Evolutionary conservation across 2,797 vertebrate species (phyloP), one percentile per base, ranked within the genome.

Genomic region (Mionectes olivaceus): DNA sequence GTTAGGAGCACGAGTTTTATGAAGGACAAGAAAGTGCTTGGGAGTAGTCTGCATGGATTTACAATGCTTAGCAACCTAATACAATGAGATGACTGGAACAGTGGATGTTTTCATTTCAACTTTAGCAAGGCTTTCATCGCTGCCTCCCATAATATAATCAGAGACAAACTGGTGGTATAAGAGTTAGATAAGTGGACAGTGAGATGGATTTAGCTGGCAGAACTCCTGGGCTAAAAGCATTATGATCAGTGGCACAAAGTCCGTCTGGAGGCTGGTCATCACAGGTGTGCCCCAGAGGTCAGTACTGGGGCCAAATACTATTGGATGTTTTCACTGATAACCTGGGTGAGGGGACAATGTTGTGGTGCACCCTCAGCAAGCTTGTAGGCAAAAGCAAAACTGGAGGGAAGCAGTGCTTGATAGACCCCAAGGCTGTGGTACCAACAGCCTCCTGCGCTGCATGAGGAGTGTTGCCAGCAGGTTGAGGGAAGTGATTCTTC

Each of bases 231-330:
- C 52, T 83, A 47, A n/a, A n/a, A 77, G 39, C 10, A 5, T 53
- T 69, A 3, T 37, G 19, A 25, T 65, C 19, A 37, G 30, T 47
- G 4, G n/a, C 11, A 55, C 1, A 2, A 78, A 71, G n/a, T 50
- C 47, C 35, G 59, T 35, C 23, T 55, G 39, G 14, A 84, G 46
- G 23, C 8, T n/a, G 22, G 39, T 59, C 47, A 27, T 35, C 50
- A 30, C 2, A 1, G 19, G 9, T 44, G 6, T 50, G 35, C 3
- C 5, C 6, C 13, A 25, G 16, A 24, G 5, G 14, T 37, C 47
- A 61, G 2, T 30, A 28, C 18, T 37, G 30, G 39, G 11, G 10
- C 35, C 24, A 56, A 8, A 69, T 7, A 19, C 23, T 35, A 12
- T 25, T 60, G 19, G 24, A 5, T 57, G 41, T 37, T 11, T 49